Base-by-base conservation (phyloP, 2,888 invertebrate genomes). In the Cloeon dipterum region DNA sequence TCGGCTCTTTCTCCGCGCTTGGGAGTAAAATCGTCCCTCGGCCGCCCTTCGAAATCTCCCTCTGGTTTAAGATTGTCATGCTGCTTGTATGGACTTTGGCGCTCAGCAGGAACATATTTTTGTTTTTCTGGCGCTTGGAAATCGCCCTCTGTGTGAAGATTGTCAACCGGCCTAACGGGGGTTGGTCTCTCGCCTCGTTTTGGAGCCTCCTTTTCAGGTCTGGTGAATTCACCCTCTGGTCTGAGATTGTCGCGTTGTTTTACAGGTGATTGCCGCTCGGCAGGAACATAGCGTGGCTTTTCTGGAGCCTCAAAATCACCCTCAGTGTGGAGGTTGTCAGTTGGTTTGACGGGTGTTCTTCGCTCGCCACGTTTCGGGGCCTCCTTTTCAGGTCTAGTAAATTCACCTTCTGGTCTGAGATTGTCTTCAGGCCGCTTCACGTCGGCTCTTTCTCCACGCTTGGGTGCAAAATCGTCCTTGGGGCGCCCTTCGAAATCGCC, bases 141-240 rank as follows among this genome's bases (percentile, higher is more conserved):
- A 5, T 36, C 38, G 1, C 43, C 43, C 29, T 42, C 43, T 8
- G 40, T 34, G 18, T 26, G 25, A 2, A 43, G 34, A 32, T 34
- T 44, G 34, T 65, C 67, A 40, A 59, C 50, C 7, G 70, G 73
- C 23, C 78, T 61, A 34, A 74, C 67, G 40, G 69, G 66, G 48
- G 59, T 65, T 32, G 70, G 64, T 47, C 71, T 59, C 52, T 73
- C 74, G 5, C 63, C 61, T 42, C 67, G 65, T 52, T 69, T 66
- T n/a, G 70, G 68, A 43, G 73, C 43, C 29, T 40, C 39, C 26
- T 41, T 42, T 21, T 10, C 10, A 7, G n/a, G 19, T 35, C 35
- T 13, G 40, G 18, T 36, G 45, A 43, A 32, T 42, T 40, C 53
- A 1, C 57, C 48, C 38, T 50, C 50, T 2, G 54, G 53, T 25